Evolutionary conservation across 2,888 invertebrate species (phyloP), one percentile per base, ranked within the genome.

Genomic region (Macaria notata): DNA sequence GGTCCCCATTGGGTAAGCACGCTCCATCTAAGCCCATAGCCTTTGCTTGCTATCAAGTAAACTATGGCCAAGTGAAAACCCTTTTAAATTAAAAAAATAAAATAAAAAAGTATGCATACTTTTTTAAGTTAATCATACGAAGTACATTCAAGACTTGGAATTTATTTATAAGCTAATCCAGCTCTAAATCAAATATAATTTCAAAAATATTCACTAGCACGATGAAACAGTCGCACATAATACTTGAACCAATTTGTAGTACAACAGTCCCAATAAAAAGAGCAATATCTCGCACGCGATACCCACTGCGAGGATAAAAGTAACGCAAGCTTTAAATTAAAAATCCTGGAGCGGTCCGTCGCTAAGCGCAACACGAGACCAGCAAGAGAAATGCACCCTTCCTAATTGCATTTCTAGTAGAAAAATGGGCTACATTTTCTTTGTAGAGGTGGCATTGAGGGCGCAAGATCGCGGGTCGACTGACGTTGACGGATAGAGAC

Each of bases 381-480:
- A 68, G 71, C 73, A 76, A 78, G 79, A 81, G 77, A 83, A 84
- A 79, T 79, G 76, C 78, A 79, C 75, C 73, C 70, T 76, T 77
- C 82, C 81, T 84, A 84, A 88, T 86, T 85, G 82, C 84, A 84
- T 83, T 85, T 82, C 81, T 73, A 70, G 64, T 75, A 81, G 87
- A 86, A 81, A 86, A 86, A 86, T 85, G 75, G 79, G 72, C 75
- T 77, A 80, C 79, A 84, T 83, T 36, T 86, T 83, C 83, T 85
- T 83, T 81, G 79, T 76, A 68, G 69, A 69, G 76, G 78, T 78
- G 74, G 73, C 75, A 77, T 75, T 74, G 80, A 76, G 74, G 72
- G 70, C 71, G 72, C 76, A 74, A 82, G 80, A 79, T 81, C 78
- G 75, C 78, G 75, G 71, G 73, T 69, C 70, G 70, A 74, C 74